Base-by-base conservation (phyloP, 2,113 vertebrate species). In the Pica pica region DNA sequence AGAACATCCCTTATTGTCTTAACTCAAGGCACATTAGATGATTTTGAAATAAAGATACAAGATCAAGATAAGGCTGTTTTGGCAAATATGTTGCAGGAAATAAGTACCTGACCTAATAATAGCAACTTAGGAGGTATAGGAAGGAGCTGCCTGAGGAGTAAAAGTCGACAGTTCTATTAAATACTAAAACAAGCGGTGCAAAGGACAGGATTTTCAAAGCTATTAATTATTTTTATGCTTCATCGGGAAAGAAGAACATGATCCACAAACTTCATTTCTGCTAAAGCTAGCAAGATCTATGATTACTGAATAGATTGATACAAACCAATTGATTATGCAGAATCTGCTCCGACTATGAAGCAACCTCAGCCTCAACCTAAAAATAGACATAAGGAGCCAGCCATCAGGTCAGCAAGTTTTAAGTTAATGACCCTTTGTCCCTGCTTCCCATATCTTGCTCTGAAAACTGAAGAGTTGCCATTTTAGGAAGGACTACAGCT, bases 101-200 rank as follows among this genome's bases (percentile, higher is more conserved):
- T 52, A 78, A 84, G 19, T 59, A 83, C 8, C 55, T 79, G 65
- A 59, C 12, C 80, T 90, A 95, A 90, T 69, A 91, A 75, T 7
- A 90, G 52, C 17, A 83, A 56, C 68, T 97, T 71, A 65, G 22
- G 11, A 82, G 71, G 49, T 65, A 26, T 55, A 78, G 64, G 47
- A 94, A 86, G 70, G 49, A 91, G 49, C 17, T 68, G 41, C 31
- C 65, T 47, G 35, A 82, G 61, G 63, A 89, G 90, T 93, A 73
- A 83, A 83, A 93, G 39, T 87, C 26, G 5, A 68, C 79, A 57
- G 41, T 93, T 92, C 69, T 61, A 65, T 83, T 96, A 94, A 91
- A 91, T 87, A 44, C 67, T 83, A 71, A 68, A 91, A 80, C 6
- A 73, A 85, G 20, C 16, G 2, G 74, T 75, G 28, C 46, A 79